phyloP scores from a whole-genome alignment of 2,797 vertebrate genomes.

The Varecia variegata region DNA sequence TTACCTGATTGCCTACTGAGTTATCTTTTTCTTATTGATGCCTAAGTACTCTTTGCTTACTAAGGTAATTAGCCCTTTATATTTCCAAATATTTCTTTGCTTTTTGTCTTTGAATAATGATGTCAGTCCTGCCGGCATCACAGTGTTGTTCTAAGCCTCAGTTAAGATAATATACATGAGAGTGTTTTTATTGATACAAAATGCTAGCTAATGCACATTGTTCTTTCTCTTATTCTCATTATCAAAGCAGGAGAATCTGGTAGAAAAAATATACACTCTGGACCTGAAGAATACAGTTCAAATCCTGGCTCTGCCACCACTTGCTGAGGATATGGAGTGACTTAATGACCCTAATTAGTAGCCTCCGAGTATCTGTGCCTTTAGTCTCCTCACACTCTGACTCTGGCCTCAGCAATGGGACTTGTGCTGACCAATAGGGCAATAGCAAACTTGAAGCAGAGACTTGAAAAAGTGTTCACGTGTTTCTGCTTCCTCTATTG shows the following conservation, averaged over 20 bases:
- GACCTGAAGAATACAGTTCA: background rate
- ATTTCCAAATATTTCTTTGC: background rate
- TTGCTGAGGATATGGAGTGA: background rate
- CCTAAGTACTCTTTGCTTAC: background rate
- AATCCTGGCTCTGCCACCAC: background rate
- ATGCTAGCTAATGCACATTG: background rate
- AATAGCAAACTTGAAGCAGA: background rate
- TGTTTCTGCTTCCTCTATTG: background rate
- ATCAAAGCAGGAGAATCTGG: background rate
- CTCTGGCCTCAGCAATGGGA: background rate
- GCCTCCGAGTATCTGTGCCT: background rate
- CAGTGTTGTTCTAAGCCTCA: background rate
- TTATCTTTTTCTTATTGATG: background rate
- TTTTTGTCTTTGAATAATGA: background rate
- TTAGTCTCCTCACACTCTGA: background rate
- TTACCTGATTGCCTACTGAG: background rate
- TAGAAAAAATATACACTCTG: background rate
- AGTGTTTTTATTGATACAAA: background rate
- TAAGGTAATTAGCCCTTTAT: background rate
- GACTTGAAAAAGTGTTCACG: background rate
- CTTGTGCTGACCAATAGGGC: background rate
- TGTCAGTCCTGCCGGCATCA: background rate
- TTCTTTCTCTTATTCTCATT: background rate
- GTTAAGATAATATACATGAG: background rate
- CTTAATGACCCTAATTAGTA: background rate